Evolutionary conservation across 2,797 vertebrate species (phyloP), one percentile per base, ranked within the genome.

Genomic region (Anguilla obscura): DNA sequence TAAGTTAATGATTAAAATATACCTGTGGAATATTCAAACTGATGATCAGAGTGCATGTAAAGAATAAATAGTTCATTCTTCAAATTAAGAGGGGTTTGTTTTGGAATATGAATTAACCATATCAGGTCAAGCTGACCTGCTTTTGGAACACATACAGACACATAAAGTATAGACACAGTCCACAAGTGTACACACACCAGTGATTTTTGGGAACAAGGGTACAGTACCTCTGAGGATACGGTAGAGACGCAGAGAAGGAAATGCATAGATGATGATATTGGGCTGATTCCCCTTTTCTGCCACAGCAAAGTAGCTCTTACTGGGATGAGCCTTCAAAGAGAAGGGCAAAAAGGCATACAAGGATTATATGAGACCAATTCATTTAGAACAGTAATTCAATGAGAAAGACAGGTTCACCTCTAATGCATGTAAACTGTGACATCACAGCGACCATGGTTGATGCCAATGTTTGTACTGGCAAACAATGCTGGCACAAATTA

Each of bases 201-300:
- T 69, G 63, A 27, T 69, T 0, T 14, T 0, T 14, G 0, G 21
- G 36, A 76, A 36, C 50, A 40, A 60, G 14, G 27, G 1, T 52
- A 60, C 40, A 80, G 85, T 93, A 99, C 98, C 98, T 96, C 88
- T 94, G 60, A 99, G 95, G 89, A 98, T 95, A 89, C 97, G 96
- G 92, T 97, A 96, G 0, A 95, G 97, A 27, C 76, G 94, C 91
- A 98, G 89, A 0, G 97, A 97, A 83, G 98, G 97, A 89, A 96
- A 98, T 84, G 97, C 95, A 45, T 99, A 99, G 89, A 99, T 91
- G 5, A 99, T 93, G 91, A 99, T 95, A 89, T 95, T 89, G 48
- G 98, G 98, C 74, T 93, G 94, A 88, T 89, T 89, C 91, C 98
- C 98, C 91, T 99, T 99, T 92, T 99, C 98, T 92, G 97, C 98